Base-by-base conservation (phyloP, 2,797 vertebrate species). In the Helostoma temminkii region DNA sequence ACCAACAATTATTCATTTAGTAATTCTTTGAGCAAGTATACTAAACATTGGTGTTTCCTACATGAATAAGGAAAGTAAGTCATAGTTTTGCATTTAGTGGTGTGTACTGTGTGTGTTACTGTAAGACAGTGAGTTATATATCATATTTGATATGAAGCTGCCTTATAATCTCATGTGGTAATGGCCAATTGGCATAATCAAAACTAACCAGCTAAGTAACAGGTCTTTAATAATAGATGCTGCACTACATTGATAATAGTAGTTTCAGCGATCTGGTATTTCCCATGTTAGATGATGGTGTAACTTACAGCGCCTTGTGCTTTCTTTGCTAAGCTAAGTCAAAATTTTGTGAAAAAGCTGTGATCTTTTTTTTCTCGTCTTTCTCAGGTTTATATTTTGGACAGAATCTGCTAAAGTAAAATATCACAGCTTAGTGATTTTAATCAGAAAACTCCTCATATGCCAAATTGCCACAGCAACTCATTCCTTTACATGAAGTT, bases 401-500 rank as follows among this genome's bases (percentile, higher is more conserved):
- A 58, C 60, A 41, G 46, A 74, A 78, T 77, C 77, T 62, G 28
- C 45, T 39, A n/a, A 57, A 67, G 37, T 76, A 80, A 15, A 66
- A 85, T 57, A 77, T 81, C 74, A 71, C 66, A 69, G 70, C 45
- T 64, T 52, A 57, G 58, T 28, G 73, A 85, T 75, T 67, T 50
- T 81, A 75, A 85, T 91, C 84, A 82, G 84, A 74, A 47, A 55
- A 36, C 63, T 53, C 54, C 36, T 57, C 48, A 69, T 55, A 37
- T 70, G 66, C 55, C 66, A 64, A 78, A 62, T 73, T 74, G 42
- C 66, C 57, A 63, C 47, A 59, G 47, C 45, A 46, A 64, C 32
- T 43, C 59, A 78, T 74, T 76, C 50, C 76, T 83, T 63, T 53
- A 75, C 79, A 77, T 71, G 57, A 70, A 72, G 81, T 66, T 52